Conservation (phyloP, 2,113 vertebrate genomes). For the Corvus cornix region DNA sequence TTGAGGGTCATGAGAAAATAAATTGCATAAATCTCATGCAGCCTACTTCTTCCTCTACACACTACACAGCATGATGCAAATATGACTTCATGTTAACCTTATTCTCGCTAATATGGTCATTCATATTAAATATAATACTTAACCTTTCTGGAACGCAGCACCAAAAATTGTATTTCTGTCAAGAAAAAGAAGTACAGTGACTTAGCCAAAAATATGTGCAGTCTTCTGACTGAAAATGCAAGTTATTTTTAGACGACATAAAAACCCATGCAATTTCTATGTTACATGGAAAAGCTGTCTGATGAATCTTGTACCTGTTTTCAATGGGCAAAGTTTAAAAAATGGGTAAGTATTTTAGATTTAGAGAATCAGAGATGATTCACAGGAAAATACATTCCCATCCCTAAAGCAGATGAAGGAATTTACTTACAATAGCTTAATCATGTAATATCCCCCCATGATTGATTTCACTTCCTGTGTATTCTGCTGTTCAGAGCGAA, state of each 20-base stretch:
- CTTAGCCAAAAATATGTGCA: background rate
- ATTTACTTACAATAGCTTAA: slow-evolving; percentile 22
- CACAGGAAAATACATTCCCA: background rate
- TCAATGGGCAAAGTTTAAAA: slow-evolving; percentile 6
- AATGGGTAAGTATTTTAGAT: background rate
- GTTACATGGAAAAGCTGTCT: slow-evolving; percentile 1
- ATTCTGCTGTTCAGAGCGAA: background rate
- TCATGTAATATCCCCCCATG: background rate
- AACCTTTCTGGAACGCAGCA: background rate
- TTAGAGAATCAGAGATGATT: slow-evolving; percentile 48
- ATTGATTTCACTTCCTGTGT: background rate
- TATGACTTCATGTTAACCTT: background rate
- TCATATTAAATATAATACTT: background rate
- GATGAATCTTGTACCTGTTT: slow-evolving; percentile 6
- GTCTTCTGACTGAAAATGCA: slow-evolving; percentile 1
- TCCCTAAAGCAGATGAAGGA: background rate
- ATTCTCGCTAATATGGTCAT: background rate
- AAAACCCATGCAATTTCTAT: background rate
- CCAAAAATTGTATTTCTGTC: background rate
- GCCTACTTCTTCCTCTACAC: background rate
- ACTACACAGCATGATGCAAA: background rate
- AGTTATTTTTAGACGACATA: background rate
- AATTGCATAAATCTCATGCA: background rate
- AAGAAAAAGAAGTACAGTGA: background rate
- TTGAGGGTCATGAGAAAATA: background rate